Base-by-base conservation (phyloP, 2,113 vertebrate species). In the Plestiodon gilberti region DNA sequence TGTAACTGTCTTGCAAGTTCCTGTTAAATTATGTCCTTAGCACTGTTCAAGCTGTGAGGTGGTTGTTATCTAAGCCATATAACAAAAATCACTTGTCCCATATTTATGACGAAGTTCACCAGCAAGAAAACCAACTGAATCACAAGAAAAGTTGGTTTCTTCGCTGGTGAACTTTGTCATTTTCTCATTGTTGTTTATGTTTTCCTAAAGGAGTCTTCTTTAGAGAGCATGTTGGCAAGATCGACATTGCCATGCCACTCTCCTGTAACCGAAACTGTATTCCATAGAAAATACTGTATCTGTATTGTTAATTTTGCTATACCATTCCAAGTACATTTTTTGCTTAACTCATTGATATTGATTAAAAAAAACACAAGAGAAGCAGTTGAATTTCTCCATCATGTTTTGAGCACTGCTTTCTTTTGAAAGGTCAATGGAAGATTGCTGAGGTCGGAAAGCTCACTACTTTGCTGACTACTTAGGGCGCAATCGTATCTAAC, bases 11-110 rank as follows among this genome's bases (percentile, higher is more conserved):
- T 78, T 78, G 48, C 64, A 70, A 70, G 62, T 69, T 85, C 83
- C 76, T 85, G 83, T 78, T 78, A 85, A 78, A 78, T 85, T 78
- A 85, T 85, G 75, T 78, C 75, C 83, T 85, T 33, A 59, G 75
- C 75, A 85, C 83, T 57, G 2, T 85, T 78, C 11, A 48, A 85
- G 33, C 64, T 78, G 83, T 85, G 83, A 85, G 40, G 59, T 70
- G 35, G 33, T 78, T 85, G 74, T 25, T 78, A 78, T 48, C 64
- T 85, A 59, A 78, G 48, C 33, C 64, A 85, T 33, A 85, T 69
- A 78, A 85, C 48, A 65, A 38, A 78, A 69, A 40, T 40, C 28
- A 43, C 71, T 57, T 85, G 61, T 43, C 33, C 62, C 62, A 85
- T 57, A 38, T 85, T n/a, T 78, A 85, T 57, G 43, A 48, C 43